phyloP scores from a whole-genome alignment of 1,140 invertebrate species.

The Caenorhabditis briggsae region DNA sequence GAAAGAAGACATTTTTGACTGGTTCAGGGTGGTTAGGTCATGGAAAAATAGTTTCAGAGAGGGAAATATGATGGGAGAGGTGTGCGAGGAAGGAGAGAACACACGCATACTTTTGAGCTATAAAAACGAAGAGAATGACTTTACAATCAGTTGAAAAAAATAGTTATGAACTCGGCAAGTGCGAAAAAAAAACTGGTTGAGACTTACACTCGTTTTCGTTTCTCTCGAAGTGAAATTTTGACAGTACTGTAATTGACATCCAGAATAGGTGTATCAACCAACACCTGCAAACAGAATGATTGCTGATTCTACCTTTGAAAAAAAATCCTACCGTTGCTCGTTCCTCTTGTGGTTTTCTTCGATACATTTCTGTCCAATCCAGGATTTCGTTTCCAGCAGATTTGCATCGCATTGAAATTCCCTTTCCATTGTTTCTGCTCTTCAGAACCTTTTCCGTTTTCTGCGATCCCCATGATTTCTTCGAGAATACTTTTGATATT shows the following conservation, averaged over 20 bases:
- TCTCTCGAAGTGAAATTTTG: conserved; percentile 36
- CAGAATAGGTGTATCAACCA: conserved; percentile 9
- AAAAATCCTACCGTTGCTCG: conserved; percentile 24
- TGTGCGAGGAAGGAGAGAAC: neutral
- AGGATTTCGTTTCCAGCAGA: conserved; percentile 39
- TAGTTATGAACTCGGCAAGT: conserved; percentile 6
- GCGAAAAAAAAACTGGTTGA: no score
- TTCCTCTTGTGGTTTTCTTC: conserved; percentile 19
- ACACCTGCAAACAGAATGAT: neutral
- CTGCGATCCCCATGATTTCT: conserved; percentile 13
- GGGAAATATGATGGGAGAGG: conserved; percentile 20
- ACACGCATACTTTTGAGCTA: conserved; percentile 1
- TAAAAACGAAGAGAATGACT: conserved; percentile 42
- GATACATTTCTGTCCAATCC: neutral
- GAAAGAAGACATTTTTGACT: neutral
- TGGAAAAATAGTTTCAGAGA: conserved; percentile 38
- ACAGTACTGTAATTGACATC: conserved; percentile 20
- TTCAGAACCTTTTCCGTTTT: conserved; percentile 7
- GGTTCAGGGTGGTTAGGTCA: neutral
- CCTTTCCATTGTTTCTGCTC: conserved; percentile 22
- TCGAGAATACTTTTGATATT: conserved; percentile 34
- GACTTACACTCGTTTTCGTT: conserved; percentile 1
- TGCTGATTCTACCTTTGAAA: no score
- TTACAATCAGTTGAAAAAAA: conserved; percentile 20
- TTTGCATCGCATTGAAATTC: conserved; percentile 44